Base-by-base conservation (phyloP, 2,888 invertebrate species). In the Macrophya annulata region DNA sequence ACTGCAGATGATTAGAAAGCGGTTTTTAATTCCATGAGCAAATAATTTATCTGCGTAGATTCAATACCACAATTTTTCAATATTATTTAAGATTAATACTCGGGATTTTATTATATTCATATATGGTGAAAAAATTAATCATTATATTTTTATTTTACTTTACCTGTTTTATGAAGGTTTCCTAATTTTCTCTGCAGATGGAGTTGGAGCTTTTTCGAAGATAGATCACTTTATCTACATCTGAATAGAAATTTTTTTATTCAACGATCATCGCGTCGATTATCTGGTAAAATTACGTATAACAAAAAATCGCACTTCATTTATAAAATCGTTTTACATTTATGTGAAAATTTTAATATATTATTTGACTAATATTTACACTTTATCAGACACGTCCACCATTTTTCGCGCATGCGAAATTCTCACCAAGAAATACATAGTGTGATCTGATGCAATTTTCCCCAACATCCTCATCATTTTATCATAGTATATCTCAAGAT, bases 371-470 rank as follows among this genome's bases (percentile, higher is more conserved):
- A 62, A 40, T 59, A 43, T 71, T 83, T 83, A 43, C 71, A 48
- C 83, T 40, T 25, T 68, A 37, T 68, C 25, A 51, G 43, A 83
- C 48, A 15, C 6, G 31, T 65, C 83, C 83, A 71, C 83, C 83
- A 83, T 83, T 83, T 68, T 71, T 31, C 83, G 83, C 83, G 83
- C 83, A 45, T 68, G 68, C 68, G 83, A 37, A 71, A 65, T 71
- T 62, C 68, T 17, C 48, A 17, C 17, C 40, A 10, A 43, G 62
- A 21, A 43, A 81, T 51, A 55, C 31, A 31, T 25, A 31, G 83
- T 83, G 83, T 68, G 83, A 83, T 83, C 83, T 83, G 83, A 83
- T 83, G 83, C 68, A 62, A 83, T 83, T 83, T 83, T 51, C 83
- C 68, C 0, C 68, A 83, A 83, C 83, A 74, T 45, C 45, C 72